Conservation (phyloP, 2,888 invertebrate genomes). For the Rhaphigaster nebulosa region DNA sequence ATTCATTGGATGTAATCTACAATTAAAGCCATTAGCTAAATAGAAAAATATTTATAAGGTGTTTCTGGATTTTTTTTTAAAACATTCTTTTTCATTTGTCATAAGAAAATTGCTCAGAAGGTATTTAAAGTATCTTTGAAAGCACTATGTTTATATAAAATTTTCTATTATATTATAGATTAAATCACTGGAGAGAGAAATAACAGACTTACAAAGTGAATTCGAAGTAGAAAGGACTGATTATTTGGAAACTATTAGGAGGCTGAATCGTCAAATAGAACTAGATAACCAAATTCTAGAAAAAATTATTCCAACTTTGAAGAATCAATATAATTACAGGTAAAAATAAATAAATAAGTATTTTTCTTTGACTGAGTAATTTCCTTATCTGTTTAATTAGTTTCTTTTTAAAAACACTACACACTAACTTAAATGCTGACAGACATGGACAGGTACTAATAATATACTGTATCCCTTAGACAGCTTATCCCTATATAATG, state of each 20-base stretch:
- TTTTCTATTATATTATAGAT: slow-evolving; percentile 69
- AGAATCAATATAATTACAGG: slow-evolving; percentile 82
- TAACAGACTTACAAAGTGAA: slow-evolving; percentile 83
- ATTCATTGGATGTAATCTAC: too few relatives aligned
- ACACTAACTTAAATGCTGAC: too few relatives aligned
- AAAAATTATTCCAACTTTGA: slow-evolving; percentile 78
- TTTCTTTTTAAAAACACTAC: too few relatives aligned
- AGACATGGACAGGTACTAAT: too few relatives aligned
- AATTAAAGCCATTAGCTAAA: too few relatives aligned
- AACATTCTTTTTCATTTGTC: too few relatives aligned
- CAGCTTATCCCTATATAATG: too few relatives aligned
- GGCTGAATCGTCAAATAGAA: slow-evolving; percentile 79
- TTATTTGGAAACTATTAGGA: slow-evolving; percentile 84
- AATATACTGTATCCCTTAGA: too few relatives aligned
- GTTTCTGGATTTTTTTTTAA: too few relatives aligned
- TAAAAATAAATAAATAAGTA: slow-evolving; percentile 67
- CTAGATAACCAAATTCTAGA: slow-evolving; percentile 77
- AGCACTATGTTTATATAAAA: background rate
- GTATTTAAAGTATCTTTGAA: background rate
- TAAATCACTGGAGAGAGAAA: slow-evolving; percentile 78
- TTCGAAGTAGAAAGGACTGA: slow-evolving; percentile 87
- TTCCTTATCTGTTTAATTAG: background rate
- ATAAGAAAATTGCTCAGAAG: too few relatives aligned
- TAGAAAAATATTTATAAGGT: too few relatives aligned
- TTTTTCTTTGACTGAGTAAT: background rate